These are phyloP conservation scores for Theonella swinhoei DNA, from an alignment of 37 sponge, comb jelly and placozoan genomes.

Conservation along the genomic window DNA sequence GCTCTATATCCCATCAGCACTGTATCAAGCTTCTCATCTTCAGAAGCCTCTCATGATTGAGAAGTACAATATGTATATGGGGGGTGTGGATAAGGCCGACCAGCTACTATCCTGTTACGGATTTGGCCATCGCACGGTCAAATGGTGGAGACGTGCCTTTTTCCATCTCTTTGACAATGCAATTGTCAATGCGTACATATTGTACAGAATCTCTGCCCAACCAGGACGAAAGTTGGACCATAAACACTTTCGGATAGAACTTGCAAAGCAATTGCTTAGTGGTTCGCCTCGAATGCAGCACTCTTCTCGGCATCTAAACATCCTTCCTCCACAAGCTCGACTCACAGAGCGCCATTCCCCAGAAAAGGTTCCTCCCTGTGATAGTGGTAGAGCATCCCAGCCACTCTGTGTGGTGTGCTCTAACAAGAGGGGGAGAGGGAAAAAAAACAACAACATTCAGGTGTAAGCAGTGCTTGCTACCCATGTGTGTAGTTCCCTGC, in stretches of 20 bases:
- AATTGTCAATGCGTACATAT: constrained; percentile 31
- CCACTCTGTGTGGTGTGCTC: neutral
- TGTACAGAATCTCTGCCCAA: neutral
- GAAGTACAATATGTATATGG: too few relatives aligned
- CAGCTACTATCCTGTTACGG: constrained; percentile 42
- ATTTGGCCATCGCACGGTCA: constrained; percentile 14
- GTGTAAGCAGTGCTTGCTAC: constrained; percentile 37
- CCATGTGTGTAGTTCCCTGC: constrained; percentile 40
- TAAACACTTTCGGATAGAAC: constrained; percentile 18
- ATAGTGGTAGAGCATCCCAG: neutral
- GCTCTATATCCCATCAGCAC: constrained; percentile 35
- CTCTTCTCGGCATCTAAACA: neutral
- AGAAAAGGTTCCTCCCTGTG: neutral
- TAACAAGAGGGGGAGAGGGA: neutral
- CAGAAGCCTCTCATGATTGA: constrained; percentile 15
- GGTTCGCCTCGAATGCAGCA: too few relatives aligned
- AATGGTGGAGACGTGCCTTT: constrained; percentile 1
- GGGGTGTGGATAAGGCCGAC: constrained; percentile 26
- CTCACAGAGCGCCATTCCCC: constrained; percentile 29
- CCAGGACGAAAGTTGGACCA: neutral
- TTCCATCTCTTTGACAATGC: constrained; percentile 17
- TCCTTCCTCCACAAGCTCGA: constrained; percentile 15
- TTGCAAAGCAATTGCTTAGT: constrained; percentile 14
- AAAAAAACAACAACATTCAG: neutral
- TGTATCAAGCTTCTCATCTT: constrained; percentile 42